Evolutionary conservation across 2,888 invertebrate species (phyloP).

Genomic region (Lasiommata megera): DNA sequence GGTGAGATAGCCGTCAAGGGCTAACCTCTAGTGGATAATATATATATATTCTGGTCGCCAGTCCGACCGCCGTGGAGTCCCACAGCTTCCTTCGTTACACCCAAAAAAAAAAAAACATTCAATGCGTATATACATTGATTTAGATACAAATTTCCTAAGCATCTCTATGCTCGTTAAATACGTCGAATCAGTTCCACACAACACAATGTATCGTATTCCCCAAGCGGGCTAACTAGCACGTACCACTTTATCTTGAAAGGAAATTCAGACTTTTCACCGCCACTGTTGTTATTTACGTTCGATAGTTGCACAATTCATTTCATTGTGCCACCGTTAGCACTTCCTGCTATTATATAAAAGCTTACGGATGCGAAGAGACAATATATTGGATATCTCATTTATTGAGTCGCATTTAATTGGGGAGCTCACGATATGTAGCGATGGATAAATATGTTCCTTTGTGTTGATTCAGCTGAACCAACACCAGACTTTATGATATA

Average conservation of each 20-base stretch:
- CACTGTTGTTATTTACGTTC: slow-evolving; percentile 14
- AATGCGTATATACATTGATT: too few relatives aligned
- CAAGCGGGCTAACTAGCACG: slow-evolving; percentile 13
- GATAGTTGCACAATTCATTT: slow-evolving; percentile 14
- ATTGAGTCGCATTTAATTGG: background rate
- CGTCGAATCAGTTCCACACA: too few relatives aligned
- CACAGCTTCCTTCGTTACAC: too few relatives aligned
- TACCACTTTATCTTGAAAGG: slow-evolving; percentile 15
- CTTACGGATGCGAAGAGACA: slow-evolving; percentile 12
- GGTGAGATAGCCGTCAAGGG: too few relatives aligned
- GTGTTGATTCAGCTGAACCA: too few relatives aligned
- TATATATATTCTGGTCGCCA: too few relatives aligned
- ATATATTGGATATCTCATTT: slow-evolving; percentile 11
- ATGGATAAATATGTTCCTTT: too few relatives aligned
- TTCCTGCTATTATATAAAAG: slow-evolving; percentile 14
- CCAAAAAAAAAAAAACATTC: background rate
- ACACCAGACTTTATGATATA: background rate
- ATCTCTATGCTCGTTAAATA: background rate
- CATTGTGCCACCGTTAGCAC: slow-evolving; percentile 5
- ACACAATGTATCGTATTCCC: slow-evolving; percentile 5
- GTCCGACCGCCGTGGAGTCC: too few relatives aligned
- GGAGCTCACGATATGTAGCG: too few relatives aligned
- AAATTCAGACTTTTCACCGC: slow-evolving; percentile 8
- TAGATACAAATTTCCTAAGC: background rate
- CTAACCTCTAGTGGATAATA: too few relatives aligned